phyloP scores from a whole-genome alignment of 2,113 vertebrate genomes.

The Eudyptes chrysolophus region DNA sequence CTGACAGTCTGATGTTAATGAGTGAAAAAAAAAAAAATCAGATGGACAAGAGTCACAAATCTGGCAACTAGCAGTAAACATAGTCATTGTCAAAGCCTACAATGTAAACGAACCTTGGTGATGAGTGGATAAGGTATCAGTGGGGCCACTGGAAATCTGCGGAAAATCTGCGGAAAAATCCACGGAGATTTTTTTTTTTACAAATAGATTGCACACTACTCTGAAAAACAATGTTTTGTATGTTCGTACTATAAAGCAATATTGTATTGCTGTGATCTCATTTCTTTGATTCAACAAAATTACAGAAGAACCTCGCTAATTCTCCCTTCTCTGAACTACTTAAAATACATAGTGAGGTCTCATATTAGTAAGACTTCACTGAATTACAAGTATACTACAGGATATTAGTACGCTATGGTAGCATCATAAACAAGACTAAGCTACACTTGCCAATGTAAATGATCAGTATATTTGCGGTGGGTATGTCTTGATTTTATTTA shows the following conservation, averaged over 20 bases:
- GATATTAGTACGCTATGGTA: conserved; percentile 30
- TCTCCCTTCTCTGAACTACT: conserved; percentile 68
- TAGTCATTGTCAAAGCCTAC: conserved; percentile 69
- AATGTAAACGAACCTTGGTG: conserved; percentile 83
- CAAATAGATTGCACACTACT: conserved; percentile 69
- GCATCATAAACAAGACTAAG: conserved; percentile 44
- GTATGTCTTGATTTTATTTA: conserved; percentile 18
- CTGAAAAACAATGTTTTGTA: conserved; percentile 68
- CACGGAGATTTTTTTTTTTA: conserved; percentile 79
- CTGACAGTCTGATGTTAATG: conserved; percentile 72
- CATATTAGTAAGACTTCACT: conserved; percentile 58
- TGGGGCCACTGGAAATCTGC: conserved; percentile 84
- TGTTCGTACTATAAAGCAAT: conserved; percentile 66
- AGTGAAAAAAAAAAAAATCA: conserved; percentile 68
- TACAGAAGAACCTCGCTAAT: conserved; percentile 77
- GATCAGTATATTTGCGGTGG: conserved; percentile 27
- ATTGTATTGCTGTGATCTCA: conserved; percentile 58
- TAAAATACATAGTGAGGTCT: conserved; percentile 38
- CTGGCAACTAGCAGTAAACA: conserved; percentile 70
- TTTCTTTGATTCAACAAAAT: conserved; percentile 67
- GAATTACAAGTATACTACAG: conserved; percentile 17
- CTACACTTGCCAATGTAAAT: conserved; percentile 58
- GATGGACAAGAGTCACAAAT: conserved; percentile 73
- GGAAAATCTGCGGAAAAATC: conserved; percentile 84
- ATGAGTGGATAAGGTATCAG: conserved; percentile 85